Percentiles rank a stretch among this genome's conserved stretches.
Evolutionary conservation across 2,113 vertebrate species (phyloP).

Genomic region (Neotoma lepida): DNA sequence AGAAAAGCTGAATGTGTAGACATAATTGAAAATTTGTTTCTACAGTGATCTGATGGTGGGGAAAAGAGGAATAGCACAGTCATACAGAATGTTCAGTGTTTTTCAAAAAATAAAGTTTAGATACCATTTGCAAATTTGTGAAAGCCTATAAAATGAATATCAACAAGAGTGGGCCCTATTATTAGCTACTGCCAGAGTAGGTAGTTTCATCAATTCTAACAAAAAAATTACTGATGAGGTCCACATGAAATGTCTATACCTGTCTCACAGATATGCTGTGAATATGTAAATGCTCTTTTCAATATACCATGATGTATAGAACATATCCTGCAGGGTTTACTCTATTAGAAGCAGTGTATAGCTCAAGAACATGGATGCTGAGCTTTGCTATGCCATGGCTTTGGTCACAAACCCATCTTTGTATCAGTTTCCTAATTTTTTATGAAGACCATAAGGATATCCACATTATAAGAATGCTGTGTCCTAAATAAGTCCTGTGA

Average conservation of each 20-base stretch:
- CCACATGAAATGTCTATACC: background rate
- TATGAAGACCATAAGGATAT: background rate
- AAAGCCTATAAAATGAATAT: background rate
- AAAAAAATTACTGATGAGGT: rapidly evolving
- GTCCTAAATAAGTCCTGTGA: background rate
- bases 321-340: background rate
- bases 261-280: background rate
- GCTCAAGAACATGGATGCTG: background rate
- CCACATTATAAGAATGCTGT: background rate
- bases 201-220: background rate
- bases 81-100: background rate
- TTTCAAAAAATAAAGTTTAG: background rate
- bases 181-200: background rate
- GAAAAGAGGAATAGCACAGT: background rate
- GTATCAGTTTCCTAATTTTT: background rate
- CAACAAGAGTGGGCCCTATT: background rate
- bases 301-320: background rate
- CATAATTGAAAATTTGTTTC: background rate
- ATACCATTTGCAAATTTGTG: background rate
- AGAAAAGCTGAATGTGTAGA: background rate
- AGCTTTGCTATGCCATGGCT: background rate
- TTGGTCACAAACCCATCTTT: background rate
- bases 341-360: background rate
- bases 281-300: background rate
- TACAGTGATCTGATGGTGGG: rapidly evolving